Evolutionary conservation across 2,113 vertebrate genomes (phyloP), one percentile per base, ranked within the genome.

Genomic region (Hypomesus transpacificus): DNA sequence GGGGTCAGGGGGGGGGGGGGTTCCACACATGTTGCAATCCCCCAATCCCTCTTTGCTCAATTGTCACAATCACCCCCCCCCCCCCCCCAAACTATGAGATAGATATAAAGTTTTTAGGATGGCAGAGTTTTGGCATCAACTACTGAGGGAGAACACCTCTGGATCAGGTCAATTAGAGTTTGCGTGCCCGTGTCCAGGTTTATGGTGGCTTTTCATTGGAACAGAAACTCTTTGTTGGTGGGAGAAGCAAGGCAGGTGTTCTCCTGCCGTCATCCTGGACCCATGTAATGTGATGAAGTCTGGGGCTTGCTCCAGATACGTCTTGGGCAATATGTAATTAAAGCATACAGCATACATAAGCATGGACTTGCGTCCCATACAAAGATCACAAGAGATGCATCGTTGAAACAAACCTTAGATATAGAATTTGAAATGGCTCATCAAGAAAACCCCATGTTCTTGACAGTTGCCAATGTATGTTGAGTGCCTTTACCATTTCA

Each of bases 1-100:
- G 86, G 85, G 66, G 76, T 64, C 74, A n/a, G 80, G 87, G 68
- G 75, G 92, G 89, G 60, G 68, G 85, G 78, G 78, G 86, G 83
- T 88, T 90, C 90, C 84, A 92, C 90, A 92, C 89, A 91, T 93
- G 92, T 93, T 92, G n/a, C 11, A 59, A 13, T 21, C n/a, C 57
- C 57, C 53, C 53, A 56, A 56, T 91, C 90, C 92, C 53, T 81
- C 90, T 87, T 92, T 92, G 91, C 90, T 78, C 66, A 63, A 54
- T 18, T 46, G 39, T 7, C 5, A n/a, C 57, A 8, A 22, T n/a
- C 6, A 26, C 14, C 60, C 60, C 22, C 59, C n/a, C 56, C 66
- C 31, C 53, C 21, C 62, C 50, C 54, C 58, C 77, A 75, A 53
- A 20, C 11, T 51, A 14, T 13, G 65, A 68, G 75, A 71, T 79